Evolutionary conservation across 2,113 vertebrate genomes (phyloP), one percentile per base, ranked within the genome.

Genomic region (Fregata magnificens): DNA sequence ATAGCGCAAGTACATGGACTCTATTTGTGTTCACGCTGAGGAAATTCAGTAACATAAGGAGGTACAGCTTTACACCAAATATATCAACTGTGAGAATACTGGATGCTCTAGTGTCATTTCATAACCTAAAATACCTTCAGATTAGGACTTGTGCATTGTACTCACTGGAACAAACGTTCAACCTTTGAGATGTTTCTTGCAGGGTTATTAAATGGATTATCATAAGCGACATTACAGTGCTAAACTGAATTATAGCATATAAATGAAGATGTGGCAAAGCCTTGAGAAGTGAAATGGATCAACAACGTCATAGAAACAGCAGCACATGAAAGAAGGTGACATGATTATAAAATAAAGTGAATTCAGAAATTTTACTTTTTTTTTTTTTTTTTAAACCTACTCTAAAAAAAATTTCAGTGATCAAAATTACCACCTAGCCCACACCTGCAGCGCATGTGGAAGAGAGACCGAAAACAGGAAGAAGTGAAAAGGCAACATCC

Each of bases 241-340:
- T 86, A 73, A 93, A 87, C 20, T 65, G 45, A 83, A 90, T 87
- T 74, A 91, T 6, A 65, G 18, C 44, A 83, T 56, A 34, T 67
- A 91, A 97, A 95, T 71, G 61, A 95, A 91, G 44, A 93, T 6
- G 3, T 29, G 73, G 63, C 42, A 85, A 95, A 94, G 49, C 44
- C 73, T 82, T 58, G 22, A 59, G 40, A 95, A 96, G 25, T 49
- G 36, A 94, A 96, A 96, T 10, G n/a, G 73, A 97, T 97, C 76
- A 92, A 90, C 44, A 47, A 69, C 44, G 32, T 63, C 9, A 7
- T 20, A 89, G 91, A 95, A 90, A 53, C 7, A 20, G 47, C 36
- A 82, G 21, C 7, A 2, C 44, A 42, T n/a, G 31, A 92, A 88
- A 96, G 79, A 95, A 74, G 6, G 65, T 67, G 82, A 53, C 87